Conservation (phyloP, 2,113 vertebrate genomes). For the Equus quagga region DNA sequence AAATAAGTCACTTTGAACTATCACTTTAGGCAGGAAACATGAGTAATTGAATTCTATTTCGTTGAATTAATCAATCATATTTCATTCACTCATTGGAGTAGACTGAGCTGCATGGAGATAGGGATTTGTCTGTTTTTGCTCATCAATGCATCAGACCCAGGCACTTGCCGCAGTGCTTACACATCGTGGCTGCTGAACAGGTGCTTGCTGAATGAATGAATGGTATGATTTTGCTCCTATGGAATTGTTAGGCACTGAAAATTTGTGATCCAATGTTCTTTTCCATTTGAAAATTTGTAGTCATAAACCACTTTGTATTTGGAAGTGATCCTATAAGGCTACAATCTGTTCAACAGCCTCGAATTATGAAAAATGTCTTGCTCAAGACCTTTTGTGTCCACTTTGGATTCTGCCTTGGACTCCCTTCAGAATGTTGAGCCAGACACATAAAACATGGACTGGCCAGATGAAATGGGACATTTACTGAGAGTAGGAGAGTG, state of each 20-base stretch:
- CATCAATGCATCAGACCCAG: background rate
- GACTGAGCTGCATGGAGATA: background rate
- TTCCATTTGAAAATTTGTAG: background rate
- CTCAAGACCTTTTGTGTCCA: background rate
- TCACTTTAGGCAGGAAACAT: background rate
- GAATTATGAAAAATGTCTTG: background rate
- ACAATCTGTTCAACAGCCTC: background rate
- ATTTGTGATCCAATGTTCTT: conserved; percentile 1
- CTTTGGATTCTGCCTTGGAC: background rate
- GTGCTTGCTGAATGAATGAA: background rate
- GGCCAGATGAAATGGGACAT: background rate
- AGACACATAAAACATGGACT: background rate
- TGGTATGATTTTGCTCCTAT: background rate
- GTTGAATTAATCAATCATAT: background rate
- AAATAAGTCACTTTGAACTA: background rate
- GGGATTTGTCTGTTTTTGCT: background rate
- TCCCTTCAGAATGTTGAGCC: background rate
- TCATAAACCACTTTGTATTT: background rate
- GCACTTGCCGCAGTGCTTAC: background rate
- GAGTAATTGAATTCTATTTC: conserved; percentile 14
- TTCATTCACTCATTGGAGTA: background rate
- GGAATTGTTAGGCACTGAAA: background rate
- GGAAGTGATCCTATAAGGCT: background rate
- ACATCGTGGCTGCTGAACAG: background rate
- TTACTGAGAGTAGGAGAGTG: background rate